These are phyloP conservation scores for Ceratotherium simum DNA, from an alignment of 2,113 vertebrate species.

Conservation along the genomic window DNA sequence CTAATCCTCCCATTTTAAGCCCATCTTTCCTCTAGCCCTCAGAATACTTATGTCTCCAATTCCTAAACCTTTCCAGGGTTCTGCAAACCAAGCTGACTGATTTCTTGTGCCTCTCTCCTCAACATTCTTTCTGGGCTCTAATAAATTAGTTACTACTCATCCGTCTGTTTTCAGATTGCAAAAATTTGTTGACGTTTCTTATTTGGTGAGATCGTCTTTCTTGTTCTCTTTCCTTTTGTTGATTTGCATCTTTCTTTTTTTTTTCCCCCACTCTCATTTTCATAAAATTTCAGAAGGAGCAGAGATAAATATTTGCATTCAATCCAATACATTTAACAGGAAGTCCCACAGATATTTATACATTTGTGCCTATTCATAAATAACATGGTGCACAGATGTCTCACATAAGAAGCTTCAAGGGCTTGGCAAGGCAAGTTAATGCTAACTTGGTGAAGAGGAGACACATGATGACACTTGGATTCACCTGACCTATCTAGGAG, in stretches of 20 bases:
- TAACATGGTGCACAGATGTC: neutral
- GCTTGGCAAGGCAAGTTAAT: neutral
- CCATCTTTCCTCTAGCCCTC: neutral
- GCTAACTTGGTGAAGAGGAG: neutral
- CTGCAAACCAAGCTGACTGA: neutral
- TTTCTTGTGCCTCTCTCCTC: neutral
- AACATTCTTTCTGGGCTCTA: neutral
- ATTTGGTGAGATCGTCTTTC: neutral
- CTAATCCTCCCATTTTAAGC: neutral
- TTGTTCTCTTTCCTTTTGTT: neutral
- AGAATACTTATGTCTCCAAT: neutral
- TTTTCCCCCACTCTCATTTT: neutral
- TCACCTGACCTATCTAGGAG: slow-evolving; percentile 61
- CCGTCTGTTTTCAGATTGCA: neutral
- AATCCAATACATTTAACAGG: slow-evolving; percentile 5
- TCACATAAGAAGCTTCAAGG: neutral
- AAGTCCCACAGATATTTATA: slow-evolving; percentile 50
- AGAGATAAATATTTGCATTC: slow-evolving; percentile 65
- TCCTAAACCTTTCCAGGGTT: neutral
- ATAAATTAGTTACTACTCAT: neutral
- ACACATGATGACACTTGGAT: neutral
- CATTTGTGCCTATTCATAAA: slow-evolving; percentile 15
- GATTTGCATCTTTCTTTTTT: neutral
- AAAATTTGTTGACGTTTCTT: slow-evolving; percentile 27
- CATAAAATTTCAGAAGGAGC: slow-evolving; percentile 40